These are phyloP conservation scores for Halichoerus grypus DNA, from an alignment of 2,113 vertebrate species.

Conservation along the genomic window DNA sequence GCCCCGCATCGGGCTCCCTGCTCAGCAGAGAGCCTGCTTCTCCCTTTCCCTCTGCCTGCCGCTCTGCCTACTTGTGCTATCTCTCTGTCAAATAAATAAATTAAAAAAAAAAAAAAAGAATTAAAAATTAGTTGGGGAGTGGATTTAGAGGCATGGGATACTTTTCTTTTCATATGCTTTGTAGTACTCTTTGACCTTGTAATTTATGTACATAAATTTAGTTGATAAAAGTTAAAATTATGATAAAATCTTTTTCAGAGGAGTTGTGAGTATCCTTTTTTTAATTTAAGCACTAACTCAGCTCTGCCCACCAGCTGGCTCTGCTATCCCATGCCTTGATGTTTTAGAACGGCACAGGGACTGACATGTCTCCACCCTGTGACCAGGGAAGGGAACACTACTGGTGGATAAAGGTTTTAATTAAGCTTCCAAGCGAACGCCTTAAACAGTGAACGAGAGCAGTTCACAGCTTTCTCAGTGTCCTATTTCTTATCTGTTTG, in stretches of 20 bases:
- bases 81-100: too few species aligned
- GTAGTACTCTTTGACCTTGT: neutral
- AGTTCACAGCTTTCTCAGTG: neutral
- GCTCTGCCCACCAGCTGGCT: neutral
- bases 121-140: neutral
- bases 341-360: neutral
- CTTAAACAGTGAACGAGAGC: neutral
- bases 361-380: neutral
- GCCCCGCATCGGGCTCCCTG: too few species aligned
- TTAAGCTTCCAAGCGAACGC: neutral
- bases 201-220: neutral
- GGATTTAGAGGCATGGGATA: neutral
- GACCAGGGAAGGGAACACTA: neutral
- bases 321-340: neutral
- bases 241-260: neutral
- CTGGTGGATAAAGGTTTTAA: neutral
- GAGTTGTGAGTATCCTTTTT: neutral
- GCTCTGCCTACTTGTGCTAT: too few species aligned
- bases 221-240: conserved; percentile 45
- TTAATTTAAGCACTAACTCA: neutral
- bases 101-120: neutral
- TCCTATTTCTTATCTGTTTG: neutral
- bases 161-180: neutral
- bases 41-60: too few species aligned
- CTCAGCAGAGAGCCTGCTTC: too few species aligned